Conservation (phyloP, 2,888 invertebrate species). For the Melitaea athalia region DNA sequence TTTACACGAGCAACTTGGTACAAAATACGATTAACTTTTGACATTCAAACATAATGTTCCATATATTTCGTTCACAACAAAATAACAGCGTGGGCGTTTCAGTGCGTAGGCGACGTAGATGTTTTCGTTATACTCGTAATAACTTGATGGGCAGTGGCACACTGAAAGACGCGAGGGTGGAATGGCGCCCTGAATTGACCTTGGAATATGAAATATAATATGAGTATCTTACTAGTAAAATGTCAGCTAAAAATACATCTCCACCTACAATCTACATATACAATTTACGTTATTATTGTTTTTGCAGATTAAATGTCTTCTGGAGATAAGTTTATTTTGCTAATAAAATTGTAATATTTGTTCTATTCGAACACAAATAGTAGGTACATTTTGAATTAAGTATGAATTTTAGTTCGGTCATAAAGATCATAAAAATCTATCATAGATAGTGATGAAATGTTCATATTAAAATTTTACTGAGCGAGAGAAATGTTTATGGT, state of each 20-base stretch:
- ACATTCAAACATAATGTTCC: constrained; percentile 21
- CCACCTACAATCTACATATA: too few relatives aligned
- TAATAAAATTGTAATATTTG: too few relatives aligned
- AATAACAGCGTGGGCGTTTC: constrained; percentile 20
- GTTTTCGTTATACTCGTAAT: constrained; percentile 31
- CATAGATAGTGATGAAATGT: constrained; percentile 54
- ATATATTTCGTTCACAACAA: constrained; percentile 19
- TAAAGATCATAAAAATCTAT: constrained; percentile 48
- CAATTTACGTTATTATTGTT: too few relatives aligned
- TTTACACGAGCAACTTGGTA: not conserved
- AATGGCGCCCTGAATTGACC: constrained; percentile 38
- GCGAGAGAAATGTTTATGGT: constrained; percentile 62
- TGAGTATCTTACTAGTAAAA: constrained; percentile 3
- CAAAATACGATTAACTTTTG: constrained; percentile 17
- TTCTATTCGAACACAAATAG: not conserved
- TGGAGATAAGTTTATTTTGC: too few relatives aligned
- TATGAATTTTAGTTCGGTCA: constrained; percentile 36
- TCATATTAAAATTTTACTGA: constrained; percentile 60
- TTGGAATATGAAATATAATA: constrained; percentile 17
- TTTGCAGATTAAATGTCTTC: too few relatives aligned
- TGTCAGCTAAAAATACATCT: not conserved
- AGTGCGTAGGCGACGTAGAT: constrained; percentile 39
- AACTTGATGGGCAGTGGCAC: constrained; percentile 15
- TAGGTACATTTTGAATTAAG: not conserved
- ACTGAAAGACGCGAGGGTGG: constrained; percentile 37